phyloP scores from a whole-genome alignment of 2,113 vertebrate genomes.

The Malurus melanocephalus region DNA sequence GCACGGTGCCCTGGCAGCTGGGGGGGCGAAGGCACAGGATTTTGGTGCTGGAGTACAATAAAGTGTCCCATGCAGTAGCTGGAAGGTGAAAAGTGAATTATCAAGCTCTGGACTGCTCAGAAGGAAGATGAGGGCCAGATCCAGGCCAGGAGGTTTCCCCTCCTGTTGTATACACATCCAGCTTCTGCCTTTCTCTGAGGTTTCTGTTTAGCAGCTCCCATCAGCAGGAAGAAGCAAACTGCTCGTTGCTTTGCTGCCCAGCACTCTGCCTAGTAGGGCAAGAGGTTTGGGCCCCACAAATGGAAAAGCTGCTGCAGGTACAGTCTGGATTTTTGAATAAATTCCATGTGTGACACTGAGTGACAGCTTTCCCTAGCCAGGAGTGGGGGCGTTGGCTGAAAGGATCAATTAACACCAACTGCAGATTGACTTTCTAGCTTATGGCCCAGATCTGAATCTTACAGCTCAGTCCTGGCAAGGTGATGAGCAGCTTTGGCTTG shows the following conservation, averaged over 20 bases:
- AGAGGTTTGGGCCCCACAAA: not conserved
- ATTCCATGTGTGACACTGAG: constrained; percentile 26
- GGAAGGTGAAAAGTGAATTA: not conserved
- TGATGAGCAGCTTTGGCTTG: constrained; percentile 4
- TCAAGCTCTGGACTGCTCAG: not conserved
- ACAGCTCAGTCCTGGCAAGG: not conserved
- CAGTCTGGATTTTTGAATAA: not conserved
- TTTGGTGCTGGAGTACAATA: not conserved
- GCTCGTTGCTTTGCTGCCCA: not conserved
- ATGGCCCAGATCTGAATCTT: not conserved
- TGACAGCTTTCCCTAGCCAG: constrained; percentile 16
- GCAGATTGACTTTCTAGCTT: constrained; percentile 9
- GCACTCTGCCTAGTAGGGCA: not conserved
- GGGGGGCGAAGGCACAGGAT: not conserved
- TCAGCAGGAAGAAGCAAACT: not conserved
- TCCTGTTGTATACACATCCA: not conserved
- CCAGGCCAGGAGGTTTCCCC: not conserved
- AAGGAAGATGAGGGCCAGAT: not conserved
- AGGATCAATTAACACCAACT: constrained; percentile 27
- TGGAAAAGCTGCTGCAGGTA: constrained; percentile 29
- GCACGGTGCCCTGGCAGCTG: not conserved
- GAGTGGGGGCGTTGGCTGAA: constrained; percentile 1
- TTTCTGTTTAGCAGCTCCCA: not conserved
- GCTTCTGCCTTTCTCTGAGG: not conserved
- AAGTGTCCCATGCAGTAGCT: not conserved